Base-by-base conservation (phyloP, 1,140 invertebrate species). In the Globodera ellingtonae region DNA sequence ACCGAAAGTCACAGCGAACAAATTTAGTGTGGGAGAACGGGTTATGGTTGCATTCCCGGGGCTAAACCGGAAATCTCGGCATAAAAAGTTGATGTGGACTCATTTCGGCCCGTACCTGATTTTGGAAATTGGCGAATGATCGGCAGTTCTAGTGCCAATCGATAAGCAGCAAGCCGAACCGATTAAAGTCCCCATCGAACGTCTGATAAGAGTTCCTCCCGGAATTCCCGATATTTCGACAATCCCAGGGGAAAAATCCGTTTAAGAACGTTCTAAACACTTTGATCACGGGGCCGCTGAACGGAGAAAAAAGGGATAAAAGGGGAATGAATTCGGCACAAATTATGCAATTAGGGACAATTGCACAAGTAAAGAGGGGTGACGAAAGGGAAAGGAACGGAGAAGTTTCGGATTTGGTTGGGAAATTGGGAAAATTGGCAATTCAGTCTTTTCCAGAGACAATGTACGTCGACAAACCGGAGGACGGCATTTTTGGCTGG, bases 211-310 rank as follows among this genome's bases (percentile, higher is more conserved):
- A 24, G 47, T 76, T 0, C 74, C 74, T 7, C 74, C 74, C 3
- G 74, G 74, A 76, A 65, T 76, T 18, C 74, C 74, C n/a, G 52
- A 76, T 7, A 65, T 76, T 66, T 59, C 74, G 3, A 59, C 66
- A 7, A 5, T 76, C 2, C 74, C 74, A 24, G 0, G 66, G 48
- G 7, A 76, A 76, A 76, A 13, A 46, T 5, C 74, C 50, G 3
- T 76, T 76, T 21, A 76, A 76, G 65, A 62, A 76, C 3, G 21
- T 47, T 0, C 10, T 76, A 48, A 47, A 47, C 69, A 7, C n/a
- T 7, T 7, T 76, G 15, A 21, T 67, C 18, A 65, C 44, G 18
- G 5, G 1, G 21, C 0, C 47, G 18, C 3, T 2, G 35, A 3
- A 35, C 50, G 13, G 10, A 48, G 21, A 35, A 73, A 48, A 48